phyloP scores from a whole-genome alignment of 1,140 invertebrate genomes.

The Drosophila micromelanica region DNA sequence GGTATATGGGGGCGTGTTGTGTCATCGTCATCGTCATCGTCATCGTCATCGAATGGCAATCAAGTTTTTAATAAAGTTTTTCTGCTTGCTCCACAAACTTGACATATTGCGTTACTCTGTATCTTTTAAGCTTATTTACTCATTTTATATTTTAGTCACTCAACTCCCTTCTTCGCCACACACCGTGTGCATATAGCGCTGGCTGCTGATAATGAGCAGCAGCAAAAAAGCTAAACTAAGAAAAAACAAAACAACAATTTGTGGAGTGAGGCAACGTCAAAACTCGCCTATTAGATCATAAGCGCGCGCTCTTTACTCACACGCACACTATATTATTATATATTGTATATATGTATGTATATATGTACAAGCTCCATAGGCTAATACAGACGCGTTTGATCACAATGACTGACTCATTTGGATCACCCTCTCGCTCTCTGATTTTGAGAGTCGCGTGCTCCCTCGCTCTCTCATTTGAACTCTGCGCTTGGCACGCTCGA shows the following conservation, averaged over 20 bases:
- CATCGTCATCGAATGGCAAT: not conserved
- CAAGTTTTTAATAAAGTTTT: conserved; percentile 19
- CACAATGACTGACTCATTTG: conserved; percentile 62
- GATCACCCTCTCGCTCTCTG: conserved; percentile 26
- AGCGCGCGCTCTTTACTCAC: conserved; percentile 27
- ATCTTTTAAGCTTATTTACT: conserved; percentile 22
- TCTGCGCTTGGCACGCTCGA: conserved; percentile 16
- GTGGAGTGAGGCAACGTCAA: conserved; percentile 65
- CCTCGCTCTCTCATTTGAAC: conserved; percentile 11
- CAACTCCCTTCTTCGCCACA: conserved; percentile 3
- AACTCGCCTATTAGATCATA: conserved; percentile 73
- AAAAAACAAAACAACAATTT: conserved; percentile 10
- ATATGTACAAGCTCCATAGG: not conserved
- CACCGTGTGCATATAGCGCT: not conserved
- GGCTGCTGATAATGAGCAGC: conserved; percentile 55
- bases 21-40: not conserved
- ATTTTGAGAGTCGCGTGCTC: conserved; percentile 8
- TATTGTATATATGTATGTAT: not conserved
- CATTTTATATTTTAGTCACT: conserved; percentile 34
- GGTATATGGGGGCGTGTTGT: conserved; percentile 1
- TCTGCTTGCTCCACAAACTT: conserved; percentile 36
- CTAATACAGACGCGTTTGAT: conserved; percentile 30
- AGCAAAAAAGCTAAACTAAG: conserved; percentile 16
- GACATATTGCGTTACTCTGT: conserved; percentile 50
- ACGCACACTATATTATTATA: conserved; percentile 15